Evolutionary conservation across 2,113 vertebrate genomes (phyloP).

Genomic region (Petrocephalus zakoni): DNA sequence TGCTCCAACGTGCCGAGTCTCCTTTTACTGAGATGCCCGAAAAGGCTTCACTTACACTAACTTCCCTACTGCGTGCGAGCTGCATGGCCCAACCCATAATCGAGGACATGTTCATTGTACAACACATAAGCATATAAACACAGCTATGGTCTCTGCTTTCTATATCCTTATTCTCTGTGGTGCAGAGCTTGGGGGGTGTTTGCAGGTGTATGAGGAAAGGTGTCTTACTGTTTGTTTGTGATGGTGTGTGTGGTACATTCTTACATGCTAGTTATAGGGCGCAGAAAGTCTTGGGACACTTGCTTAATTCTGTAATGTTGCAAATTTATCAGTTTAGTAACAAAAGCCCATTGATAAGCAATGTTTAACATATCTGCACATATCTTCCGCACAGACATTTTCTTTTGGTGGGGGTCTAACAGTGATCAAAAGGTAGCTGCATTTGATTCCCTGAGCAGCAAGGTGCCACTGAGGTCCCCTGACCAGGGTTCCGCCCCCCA

Average conservation of each 20-base stretch:
- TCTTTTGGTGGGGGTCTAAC: too few relatives aligned
- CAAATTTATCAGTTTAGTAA: neutral
- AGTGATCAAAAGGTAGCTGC: too few relatives aligned
- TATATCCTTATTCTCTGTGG: neutral
- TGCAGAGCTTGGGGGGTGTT: neutral
- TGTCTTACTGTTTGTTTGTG: neutral
- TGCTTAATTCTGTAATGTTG: neutral
- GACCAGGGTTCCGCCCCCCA: too few relatives aligned
- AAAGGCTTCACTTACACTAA: neutral
- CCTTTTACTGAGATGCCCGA: neutral
- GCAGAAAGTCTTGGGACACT: neutral
- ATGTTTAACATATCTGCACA: too few relatives aligned
- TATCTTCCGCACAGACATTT: too few relatives aligned
- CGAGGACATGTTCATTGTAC: neutral
- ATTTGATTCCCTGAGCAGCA: too few relatives aligned
- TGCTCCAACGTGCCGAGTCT: neutral
- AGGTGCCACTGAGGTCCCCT: too few relatives aligned
- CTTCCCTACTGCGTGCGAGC: neutral
- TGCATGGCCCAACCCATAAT: neutral
- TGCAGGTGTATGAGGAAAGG: neutral
- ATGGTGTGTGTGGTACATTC: neutral
- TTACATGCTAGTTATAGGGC: neutral
- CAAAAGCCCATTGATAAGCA: too few relatives aligned
- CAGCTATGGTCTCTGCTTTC: conserved; percentile 2
- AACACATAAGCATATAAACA: conserved; percentile 7